Base-by-base conservation (phyloP, 2,113 vertebrate genomes). In the Todiramphus saurophagus region DNA sequence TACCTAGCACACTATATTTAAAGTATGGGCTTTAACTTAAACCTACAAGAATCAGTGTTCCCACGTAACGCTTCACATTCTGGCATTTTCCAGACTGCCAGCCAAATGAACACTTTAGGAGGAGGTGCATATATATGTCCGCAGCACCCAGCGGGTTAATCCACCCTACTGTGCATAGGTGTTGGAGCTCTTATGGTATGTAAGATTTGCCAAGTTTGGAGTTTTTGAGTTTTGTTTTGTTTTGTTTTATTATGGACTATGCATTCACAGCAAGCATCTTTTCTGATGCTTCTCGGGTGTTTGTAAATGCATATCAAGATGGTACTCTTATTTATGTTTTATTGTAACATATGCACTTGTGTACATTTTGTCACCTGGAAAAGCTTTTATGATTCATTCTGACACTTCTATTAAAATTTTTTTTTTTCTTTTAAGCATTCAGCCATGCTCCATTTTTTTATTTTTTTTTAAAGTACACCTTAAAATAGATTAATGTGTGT, bases 81-180 rank as follows among this genome's bases (percentile, higher is more conserved):
- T 97, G 97, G 97, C 97, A 28, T 97, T 97, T 97, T 97, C 97
- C 96, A 97, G 97, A 97, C 97, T 97, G 97, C 97, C 97, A 97
- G 96, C 97, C 97, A 97, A 97, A 87, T 95, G 97, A 97, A 97
- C 95, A 96, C 96, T 96, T 97, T 97, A 97, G 95, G 96, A 97
- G 95, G 95, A 97, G 92, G 94, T 97, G 96, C 93, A 92, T 95
- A 60, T 97, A 96, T 97, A 97, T 97, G 96, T 96, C 97, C 0
- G 56, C 96, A 96, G 96, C 97, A 96, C 94, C 96, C 97, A 97
- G 91, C 97, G 92, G 94, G 92, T 97, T 97, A 96, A 97, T 91
- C 96, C 92, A 97, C 96, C 97, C 96, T 78, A 97, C 96, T 96
- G 97, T 96, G 96, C 96, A 97, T 97, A 97, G 96, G 97, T 97